Evolutionary conservation across 2,113 vertebrate genomes (phyloP).

Genomic region (Paracanthobrama guichenoti): DNA sequence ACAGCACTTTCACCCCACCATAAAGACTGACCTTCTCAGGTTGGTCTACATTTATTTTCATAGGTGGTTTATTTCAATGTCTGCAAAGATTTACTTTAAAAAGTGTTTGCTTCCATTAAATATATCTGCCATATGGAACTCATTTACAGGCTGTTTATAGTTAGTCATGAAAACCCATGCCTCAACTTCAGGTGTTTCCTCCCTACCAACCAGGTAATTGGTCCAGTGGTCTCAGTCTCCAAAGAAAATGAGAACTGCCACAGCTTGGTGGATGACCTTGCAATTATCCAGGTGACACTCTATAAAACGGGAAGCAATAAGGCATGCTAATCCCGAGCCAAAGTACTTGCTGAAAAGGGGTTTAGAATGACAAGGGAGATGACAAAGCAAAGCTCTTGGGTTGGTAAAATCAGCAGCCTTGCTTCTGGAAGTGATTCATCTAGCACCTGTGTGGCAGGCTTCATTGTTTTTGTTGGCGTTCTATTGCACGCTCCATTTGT

Average conservation of each 20-base stretch:
- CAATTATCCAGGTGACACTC: constrained; percentile 36
- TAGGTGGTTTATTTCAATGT: constrained; percentile 63
- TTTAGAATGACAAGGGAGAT: constrained; percentile 37
- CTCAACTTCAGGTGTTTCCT: constrained; percentile 64
- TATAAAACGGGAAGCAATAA: constrained; percentile 44
- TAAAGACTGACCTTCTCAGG: constrained; percentile 58
- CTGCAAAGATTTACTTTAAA: constrained; percentile 58
- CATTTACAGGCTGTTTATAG: constrained; percentile 48
- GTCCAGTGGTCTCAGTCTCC: constrained; percentile 45
- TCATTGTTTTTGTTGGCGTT: constrained; percentile 48
- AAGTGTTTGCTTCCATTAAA: constrained; percentile 42
- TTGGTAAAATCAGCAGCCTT: constrained; percentile 24
- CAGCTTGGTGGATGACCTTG: constrained; percentile 40
- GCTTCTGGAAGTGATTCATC: constrained; percentile 45
- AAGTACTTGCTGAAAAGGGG: constrained; percentile 23
- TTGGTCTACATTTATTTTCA: constrained; percentile 65
- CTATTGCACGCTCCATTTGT: constrained; percentile 37
- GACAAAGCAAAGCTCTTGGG: constrained; percentile 48
- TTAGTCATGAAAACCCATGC: constrained; percentile 42
- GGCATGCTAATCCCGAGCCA: constrained; percentile 22
- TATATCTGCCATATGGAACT: constrained; percentile 56
- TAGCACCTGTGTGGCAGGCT: constrained; percentile 39
- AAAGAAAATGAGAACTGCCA: constrained; percentile 37
- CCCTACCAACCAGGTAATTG: constrained; percentile 46
- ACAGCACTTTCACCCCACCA: constrained; percentile 40